Percentiles rank a stretch among this genome's conserved stretches.
Evolutionary conservation across 1,140 invertebrate genomes (phyloP).

Genomic region (Helicorthomorpha holstii): DNA sequence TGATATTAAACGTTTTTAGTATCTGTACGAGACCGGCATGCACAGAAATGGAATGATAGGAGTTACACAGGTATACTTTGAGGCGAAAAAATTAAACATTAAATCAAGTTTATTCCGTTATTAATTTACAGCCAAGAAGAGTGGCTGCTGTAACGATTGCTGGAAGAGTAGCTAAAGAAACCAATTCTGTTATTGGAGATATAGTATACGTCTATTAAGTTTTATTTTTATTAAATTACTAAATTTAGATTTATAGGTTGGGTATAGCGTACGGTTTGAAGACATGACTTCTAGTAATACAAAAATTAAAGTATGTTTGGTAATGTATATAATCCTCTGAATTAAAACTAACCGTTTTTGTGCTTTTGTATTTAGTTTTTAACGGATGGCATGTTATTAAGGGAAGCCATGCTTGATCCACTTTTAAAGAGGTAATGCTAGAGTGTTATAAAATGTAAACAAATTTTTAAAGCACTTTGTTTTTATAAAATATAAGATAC

Average conservation of each 20-base stretch:
- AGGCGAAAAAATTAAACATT: background rate
- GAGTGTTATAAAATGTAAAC: slow-evolving; percentile 1
- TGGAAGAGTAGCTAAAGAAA: slow-evolving; percentile 64
- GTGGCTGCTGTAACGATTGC: slow-evolving; percentile 86
- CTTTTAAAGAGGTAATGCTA: slow-evolving; percentile 22
- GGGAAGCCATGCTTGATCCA: slow-evolving; percentile 58
- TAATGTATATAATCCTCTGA: background rate
- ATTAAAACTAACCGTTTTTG: background rate
- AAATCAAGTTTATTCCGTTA: slow-evolving; percentile 5
- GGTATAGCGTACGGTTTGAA: slow-evolving; percentile 87
- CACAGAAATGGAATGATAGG: slow-evolving; percentile 42
- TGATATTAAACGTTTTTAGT: slow-evolving; percentile 30
- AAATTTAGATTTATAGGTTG: slow-evolving; percentile 31
- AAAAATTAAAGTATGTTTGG: slow-evolving; percentile 36
- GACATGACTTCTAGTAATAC: slow-evolving; percentile 56
- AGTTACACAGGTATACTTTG: slow-evolving; percentile 44
- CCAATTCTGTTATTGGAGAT: slow-evolving; percentile 42
- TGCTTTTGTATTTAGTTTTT: slow-evolving; percentile 46
- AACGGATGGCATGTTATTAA: slow-evolving; percentile 86
- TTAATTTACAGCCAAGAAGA: slow-evolving; percentile 48
- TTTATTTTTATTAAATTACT: background rate
- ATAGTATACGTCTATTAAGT: slow-evolving; percentile 23
- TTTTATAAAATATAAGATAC: slow-evolving; percentile 47
- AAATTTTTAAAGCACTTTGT: slow-evolving; percentile 12
- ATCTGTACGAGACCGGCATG: slow-evolving; percentile 40